Evolutionary conservation across 2,888 invertebrate species (phyloP), one percentile per base, ranked within the genome.

Genomic region (Chouioia cunea): DNA sequence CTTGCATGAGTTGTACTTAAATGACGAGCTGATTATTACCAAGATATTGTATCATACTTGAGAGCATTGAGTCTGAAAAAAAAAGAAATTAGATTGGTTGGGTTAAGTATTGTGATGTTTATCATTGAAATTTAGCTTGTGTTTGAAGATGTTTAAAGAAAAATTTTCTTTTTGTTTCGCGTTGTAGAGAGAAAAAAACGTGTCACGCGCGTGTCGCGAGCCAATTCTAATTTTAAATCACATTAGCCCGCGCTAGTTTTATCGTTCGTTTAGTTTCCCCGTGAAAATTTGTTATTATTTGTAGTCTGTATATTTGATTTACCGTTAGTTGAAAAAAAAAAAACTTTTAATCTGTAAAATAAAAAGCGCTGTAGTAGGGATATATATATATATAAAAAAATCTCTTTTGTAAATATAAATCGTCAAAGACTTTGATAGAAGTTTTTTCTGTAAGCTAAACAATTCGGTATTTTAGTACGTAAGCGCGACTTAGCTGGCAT

Each of bases 11-110:
- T 73, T 73, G 65, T 70, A 44, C 48, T 60, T 53, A 67, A 70
- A 70, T 27, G 66, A 50, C n/a, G 62, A 66, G 47, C 69, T 71
- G 36, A 69, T 71, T 68, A 69, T 62, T 74, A 71, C 63, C 73
- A 74, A 71, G 73, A 74, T 74, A 73, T 68, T 73, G 73, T 74
- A 74, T 74, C 68, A 74, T 74, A 71, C 71, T 69, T 71, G 73
- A 74, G 73, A 74, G 73, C 71, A 71, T 74, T 74, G 73, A 74
- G 73, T 74, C 73, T 74, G 73, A 74, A 71, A 74, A 68, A 27
- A 36, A 73, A 63, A 44, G 65, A 71, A 69, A 68, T 68, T 63
- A 70, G 65, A 65, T 68, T 68, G 65, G 58, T 68, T 70, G 67
- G 73, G 54, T 63, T 68, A 36, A 36, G 36, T 59, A 74, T 71